phyloP scores from a whole-genome alignment of 1,140 invertebrate genomes.

The Diprion similis region DNA sequence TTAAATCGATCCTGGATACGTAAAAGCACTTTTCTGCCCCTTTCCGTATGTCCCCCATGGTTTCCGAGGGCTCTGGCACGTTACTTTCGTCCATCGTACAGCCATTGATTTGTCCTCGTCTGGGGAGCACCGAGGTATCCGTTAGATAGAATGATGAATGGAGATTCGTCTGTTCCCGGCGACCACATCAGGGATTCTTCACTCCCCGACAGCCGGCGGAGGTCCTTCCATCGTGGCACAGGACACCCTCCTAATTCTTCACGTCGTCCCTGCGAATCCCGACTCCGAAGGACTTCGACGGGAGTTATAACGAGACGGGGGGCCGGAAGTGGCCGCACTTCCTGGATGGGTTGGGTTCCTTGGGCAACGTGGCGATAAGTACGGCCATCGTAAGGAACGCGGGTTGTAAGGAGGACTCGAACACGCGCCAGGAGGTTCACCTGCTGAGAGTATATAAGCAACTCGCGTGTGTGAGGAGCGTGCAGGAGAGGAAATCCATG shows the following conservation, averaged over 20 bases:
- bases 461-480: no score
- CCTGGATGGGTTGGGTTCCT: neutral
- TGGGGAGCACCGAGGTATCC: conserved; percentile 37
- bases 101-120: conserved; percentile 41
- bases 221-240: conserved; percentile 42
- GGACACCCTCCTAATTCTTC: conserved; percentile 4
- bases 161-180: conserved; percentile 30
- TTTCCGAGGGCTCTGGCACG: neutral
- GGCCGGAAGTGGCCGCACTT: conserved; percentile 8
- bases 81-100: conserved; percentile 11
- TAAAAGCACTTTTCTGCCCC: neutral
- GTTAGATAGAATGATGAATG: conserved; percentile 44
- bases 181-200: conserved; percentile 35
- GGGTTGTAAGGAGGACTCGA: no score
- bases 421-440: no score
- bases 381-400: no score
- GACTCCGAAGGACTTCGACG: conserved; percentile 27
- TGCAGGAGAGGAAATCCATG: no score
- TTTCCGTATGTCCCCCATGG: neutral
- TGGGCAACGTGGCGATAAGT: neutral
- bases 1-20: conserved; percentile 26
- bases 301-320: conserved; percentile 28
- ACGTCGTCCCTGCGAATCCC: neutral
- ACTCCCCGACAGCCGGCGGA: conserved; percentile 37
- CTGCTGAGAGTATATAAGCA: no score